Base-by-base conservation (phyloP, 2,888 invertebrate genomes). In the Drosophila anomelani region DNA sequence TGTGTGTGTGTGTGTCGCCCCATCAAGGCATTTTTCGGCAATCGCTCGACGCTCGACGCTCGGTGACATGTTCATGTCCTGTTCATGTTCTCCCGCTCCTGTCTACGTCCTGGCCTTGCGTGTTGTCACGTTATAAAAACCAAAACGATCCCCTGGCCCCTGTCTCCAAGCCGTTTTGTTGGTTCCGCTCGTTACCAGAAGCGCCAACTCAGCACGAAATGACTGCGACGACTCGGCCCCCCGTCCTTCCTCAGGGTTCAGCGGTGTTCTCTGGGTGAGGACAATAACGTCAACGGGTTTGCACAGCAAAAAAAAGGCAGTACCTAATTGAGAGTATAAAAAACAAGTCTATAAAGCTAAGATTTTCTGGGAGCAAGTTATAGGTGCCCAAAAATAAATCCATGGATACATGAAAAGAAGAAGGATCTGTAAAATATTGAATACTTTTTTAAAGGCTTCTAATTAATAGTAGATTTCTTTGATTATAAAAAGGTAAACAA, bases 91-190 rank as follows among this genome's bases (percentile, higher is more conserved):
- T 36, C 29, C 23, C 34, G 47, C 26, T n/a, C 57, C 57, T 67
- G 55, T 39, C 23, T 29, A 20, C 29, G 34, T 44, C 63, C 41
- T 75, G 78, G 85, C 82, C 89, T 92, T 91, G 92, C 92, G 92
- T 92, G 92, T 92, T 92, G 92, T 92, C 92, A 92, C 92, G 92
- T 92, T 92, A 92, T 91, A 89, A 90, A 91, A 90, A 85, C 76
- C 80, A 43, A 72, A 90, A 83, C 88, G 86, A 91, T 83, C 60
- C 71, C 60, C 41, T 43, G 49, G 26, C 44, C 61, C 49, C 54
- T 26, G 43, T 44, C 43, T 47, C 44, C n/a, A 56, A 26, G 23
- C 53, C 44, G 69, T 58, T 58, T 70, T 72, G 76, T 87, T 89
- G 77, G 86, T 85, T 89, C 77, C 88, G 89, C 89, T 87, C 88